Conservation (phyloP, 1,140 invertebrate genomes). For the Sinella curviseta region DNA sequence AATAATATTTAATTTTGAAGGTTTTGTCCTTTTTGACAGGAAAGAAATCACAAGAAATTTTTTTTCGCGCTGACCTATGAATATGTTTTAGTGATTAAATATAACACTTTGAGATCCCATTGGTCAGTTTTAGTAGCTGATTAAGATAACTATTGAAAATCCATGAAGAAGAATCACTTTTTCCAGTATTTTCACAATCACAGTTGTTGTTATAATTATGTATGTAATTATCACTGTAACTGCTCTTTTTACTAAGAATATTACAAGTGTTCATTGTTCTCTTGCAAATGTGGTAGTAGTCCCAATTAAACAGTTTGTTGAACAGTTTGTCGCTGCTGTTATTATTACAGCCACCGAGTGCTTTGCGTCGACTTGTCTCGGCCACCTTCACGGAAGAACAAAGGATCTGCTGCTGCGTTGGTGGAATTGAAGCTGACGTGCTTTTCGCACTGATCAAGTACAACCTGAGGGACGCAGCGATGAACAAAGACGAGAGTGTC, state of each 20-base stretch:
- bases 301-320: conserved; percentile 5
- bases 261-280: conserved; percentile 11
- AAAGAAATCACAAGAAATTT: too few relatives aligned
- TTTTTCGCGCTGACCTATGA: too few relatives aligned
- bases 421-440: not conserved
- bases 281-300: not conserved
- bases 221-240: not conserved
- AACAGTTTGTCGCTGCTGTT: conserved; percentile 3
- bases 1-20: too few relatives aligned
- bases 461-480: not conserved
- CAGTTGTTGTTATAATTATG: not conserved
- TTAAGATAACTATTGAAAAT: not conserved
- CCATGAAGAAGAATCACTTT: not conserved
- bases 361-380: not conserved
- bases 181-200: not conserved
- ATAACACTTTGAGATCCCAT: not conserved
- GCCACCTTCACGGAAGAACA: not conserved
- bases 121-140: too few relatives aligned
- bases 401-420: not conserved
- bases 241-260: not conserved
- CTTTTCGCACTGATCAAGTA: not conserved
- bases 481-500: not conserved
- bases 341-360: not conserved
- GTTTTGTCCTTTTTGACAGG: too few relatives aligned
- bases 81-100: too few relatives aligned